Evolutionary conservation across 2,113 vertebrate genomes (phyloP).

Genomic region (Crocuta crocuta): DNA sequence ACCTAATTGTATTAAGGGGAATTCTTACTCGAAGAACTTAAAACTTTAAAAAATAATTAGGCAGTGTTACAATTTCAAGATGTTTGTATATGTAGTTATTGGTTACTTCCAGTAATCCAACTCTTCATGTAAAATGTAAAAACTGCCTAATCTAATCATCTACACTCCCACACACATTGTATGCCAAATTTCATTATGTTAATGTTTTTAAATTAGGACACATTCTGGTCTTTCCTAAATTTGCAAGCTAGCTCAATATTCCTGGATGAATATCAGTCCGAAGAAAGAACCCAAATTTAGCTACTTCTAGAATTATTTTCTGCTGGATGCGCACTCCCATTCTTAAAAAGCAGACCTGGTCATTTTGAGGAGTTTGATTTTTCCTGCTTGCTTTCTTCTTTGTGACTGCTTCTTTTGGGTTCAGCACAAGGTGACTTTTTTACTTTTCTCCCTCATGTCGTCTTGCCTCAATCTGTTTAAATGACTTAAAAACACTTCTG

Average conservation of each 20-base stretch:
- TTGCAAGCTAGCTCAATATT: conserved; percentile 69
- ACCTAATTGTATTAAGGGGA: conserved; percentile 64
- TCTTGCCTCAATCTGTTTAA: not conserved
- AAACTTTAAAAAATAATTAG: conserved; percentile 62
- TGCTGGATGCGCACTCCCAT: not conserved
- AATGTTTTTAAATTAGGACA: conserved; percentile 16
- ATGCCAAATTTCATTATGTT: conserved; percentile 41
- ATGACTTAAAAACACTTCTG: not conserved
- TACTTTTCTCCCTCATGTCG: not conserved
- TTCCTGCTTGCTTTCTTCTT: not conserved
- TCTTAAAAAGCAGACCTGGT: not conserved
- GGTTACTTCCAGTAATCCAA: conserved; percentile 55
- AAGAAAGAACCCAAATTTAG: conserved; percentile 16
- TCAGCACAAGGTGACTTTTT: not conserved
- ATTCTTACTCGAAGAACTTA: conserved; percentile 58
- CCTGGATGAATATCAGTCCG: conserved; percentile 70
- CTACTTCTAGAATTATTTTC: not conserved
- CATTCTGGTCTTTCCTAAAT: conserved; percentile 43
- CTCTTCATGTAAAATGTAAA: conserved; percentile 56
- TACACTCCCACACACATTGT: not conserved
- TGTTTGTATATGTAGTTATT: conserved; percentile 66
- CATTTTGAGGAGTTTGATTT: not conserved
- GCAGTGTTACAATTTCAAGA: conserved; percentile 59
- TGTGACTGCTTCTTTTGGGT: not conserved
- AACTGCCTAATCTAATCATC: conserved; percentile 9